Evolutionary conservation across 2,797 vertebrate genomes (phyloP).

Genomic region (Otolemur crassicaudatus): DNA sequence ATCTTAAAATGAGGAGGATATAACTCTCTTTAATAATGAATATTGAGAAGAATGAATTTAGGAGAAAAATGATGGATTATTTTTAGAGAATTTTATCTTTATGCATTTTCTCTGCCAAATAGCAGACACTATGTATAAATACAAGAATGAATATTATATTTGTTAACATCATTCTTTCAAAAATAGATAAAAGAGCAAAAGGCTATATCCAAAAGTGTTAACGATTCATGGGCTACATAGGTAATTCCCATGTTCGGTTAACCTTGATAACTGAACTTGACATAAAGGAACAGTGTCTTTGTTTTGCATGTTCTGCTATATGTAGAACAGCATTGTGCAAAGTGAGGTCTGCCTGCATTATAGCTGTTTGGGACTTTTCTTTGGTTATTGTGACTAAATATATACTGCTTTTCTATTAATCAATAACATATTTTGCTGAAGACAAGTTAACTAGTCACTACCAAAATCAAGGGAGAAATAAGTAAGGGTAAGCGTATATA

Average conservation of each 20-base stretch:
- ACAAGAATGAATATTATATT: background rate
- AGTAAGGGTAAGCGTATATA: background rate
- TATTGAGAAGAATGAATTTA: background rate
- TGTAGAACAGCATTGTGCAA: accelerated
- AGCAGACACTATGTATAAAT: background rate
- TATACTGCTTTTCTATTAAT: background rate
- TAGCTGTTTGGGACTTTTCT: background rate
- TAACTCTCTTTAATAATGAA: background rate
- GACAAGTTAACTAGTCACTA: background rate
- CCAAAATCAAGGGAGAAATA: background rate
- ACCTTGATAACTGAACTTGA: background rate
- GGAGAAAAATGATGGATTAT: background rate
- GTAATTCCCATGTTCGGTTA: background rate
- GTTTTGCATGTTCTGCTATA: background rate
- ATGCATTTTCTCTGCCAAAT: background rate
- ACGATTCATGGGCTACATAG: background rate
- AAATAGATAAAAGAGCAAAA: background rate
- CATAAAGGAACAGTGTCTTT: background rate
- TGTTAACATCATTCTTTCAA: background rate
- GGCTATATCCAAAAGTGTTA: background rate
- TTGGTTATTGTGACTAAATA: background rate
- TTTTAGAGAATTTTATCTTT: background rate
- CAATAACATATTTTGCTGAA: background rate
- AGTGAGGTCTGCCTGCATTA: background rate
- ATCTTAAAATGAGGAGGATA: background rate